These are phyloP conservation scores for Propithecus deckenii DNA, from an alignment of 2,797 vertebrate genomes.

Conservation along the genomic window DNA sequence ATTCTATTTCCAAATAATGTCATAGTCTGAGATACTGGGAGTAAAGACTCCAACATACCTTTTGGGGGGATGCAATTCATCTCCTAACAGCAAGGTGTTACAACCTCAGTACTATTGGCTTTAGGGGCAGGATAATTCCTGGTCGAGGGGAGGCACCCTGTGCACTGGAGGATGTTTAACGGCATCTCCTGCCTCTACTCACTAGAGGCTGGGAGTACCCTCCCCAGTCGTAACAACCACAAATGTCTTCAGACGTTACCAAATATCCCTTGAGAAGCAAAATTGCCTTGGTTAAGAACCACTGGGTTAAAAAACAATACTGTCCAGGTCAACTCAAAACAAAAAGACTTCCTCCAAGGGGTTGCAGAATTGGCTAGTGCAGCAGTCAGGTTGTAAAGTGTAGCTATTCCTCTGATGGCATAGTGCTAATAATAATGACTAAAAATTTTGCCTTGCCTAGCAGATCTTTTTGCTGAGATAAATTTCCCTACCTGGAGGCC, in stretches of 20 bases:
- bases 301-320: not conserved
- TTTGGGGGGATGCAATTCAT: not conserved
- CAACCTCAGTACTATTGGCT: fast-evolving
- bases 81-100: not conserved
- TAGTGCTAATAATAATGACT: constrained; percentile 17
- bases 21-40: not conserved
- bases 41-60: not conserved
- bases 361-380: not conserved
- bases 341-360: not conserved
- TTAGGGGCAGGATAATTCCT: not conserved
- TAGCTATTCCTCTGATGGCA: not conserved
- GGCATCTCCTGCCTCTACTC: not conserved
- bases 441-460: not conserved
- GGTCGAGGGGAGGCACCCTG: fast-evolving
- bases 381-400: not conserved
- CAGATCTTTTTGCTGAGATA: constrained; percentile 49
- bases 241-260: not conserved
- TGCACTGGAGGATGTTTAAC: fast-evolving
- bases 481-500: constrained; percentile 56
- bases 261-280: not conserved
- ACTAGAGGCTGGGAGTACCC: fast-evolving
- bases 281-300: not conserved
- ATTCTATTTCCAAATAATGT: not conserved
- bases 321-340: not conserved
- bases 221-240: not conserved